These are phyloP conservation scores for Ceraclea dissimilis DNA, from an alignment of 2,888 invertebrate genomes.

Conservation along the genomic window DNA sequence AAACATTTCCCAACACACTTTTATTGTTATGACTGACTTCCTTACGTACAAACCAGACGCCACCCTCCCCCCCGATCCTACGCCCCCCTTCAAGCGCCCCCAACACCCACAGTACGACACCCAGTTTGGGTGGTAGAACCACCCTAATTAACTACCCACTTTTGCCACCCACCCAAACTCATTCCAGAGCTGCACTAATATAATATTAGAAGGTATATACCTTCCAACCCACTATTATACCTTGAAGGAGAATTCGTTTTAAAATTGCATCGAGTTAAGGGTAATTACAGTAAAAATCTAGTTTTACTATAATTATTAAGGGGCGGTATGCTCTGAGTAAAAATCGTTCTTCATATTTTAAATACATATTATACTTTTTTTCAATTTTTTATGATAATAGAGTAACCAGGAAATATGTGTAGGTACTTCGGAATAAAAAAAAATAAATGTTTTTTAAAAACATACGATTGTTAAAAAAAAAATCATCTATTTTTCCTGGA, in stretches of 20 bases:
- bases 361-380: no score
- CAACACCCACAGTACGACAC: not conserved
- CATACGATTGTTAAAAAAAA: no score
- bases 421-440: no score
- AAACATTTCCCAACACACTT: constrained; percentile 11
- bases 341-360: no score
- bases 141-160: constrained; percentile 4
- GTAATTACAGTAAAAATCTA: constrained; percentile 2
- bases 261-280: not conserved
- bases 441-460: no score
- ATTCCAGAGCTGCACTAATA: not conserved
- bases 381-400: no score
- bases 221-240: no score
- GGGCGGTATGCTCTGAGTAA: no score
- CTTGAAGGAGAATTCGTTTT: not conserved
- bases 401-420: no score
- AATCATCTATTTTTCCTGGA: no score
- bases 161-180: not conserved
- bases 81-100: not conserved
- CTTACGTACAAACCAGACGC: constrained; percentile 5
- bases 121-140: not conserved
- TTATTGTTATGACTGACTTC: constrained; percentile 22
- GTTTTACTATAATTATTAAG: not conserved
- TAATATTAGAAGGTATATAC: no score
- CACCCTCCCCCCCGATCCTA: not conserved